Percentiles rank a stretch among this genome's conserved stretches.
Evolutionary conservation across 2,113 vertebrate species (phyloP).

Genomic region (Dendropsophus ebraccatus): DNA sequence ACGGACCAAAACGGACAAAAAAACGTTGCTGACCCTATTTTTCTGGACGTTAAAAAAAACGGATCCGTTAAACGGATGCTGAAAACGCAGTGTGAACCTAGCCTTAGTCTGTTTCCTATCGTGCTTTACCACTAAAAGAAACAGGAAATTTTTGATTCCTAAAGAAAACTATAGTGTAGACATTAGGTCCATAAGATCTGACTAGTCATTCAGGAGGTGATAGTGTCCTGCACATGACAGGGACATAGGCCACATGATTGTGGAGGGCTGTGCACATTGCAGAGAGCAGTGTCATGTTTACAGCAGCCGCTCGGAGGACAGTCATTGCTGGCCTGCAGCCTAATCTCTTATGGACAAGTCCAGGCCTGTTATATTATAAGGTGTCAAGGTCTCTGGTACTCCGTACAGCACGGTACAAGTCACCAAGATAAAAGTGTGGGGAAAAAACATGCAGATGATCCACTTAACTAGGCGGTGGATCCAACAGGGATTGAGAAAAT

Average conservation of each 20-base stretch:
- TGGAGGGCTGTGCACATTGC: background rate
- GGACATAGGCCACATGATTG: background rate
- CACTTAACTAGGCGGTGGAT: no score
- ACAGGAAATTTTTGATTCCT: no score
- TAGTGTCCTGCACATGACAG: background rate
- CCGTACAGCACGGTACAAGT: background rate
- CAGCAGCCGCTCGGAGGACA: background rate
- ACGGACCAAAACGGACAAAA: no score
- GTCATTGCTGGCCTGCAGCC: slow-evolving; percentile 30
- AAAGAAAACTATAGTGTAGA: background rate
- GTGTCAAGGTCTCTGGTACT: background rate
- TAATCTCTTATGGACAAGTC: slow-evolving; percentile 11
- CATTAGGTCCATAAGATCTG: background rate
- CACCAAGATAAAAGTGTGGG: no score
- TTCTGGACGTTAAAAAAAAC: no score
- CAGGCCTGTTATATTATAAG: slow-evolving; percentile 21
- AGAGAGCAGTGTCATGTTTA: background rate
- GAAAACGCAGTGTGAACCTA: no score
- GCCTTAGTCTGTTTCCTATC: no score
- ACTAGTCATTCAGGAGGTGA: background rate
- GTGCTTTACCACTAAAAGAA: no score
- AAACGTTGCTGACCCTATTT: no score
- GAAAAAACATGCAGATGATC: no score
- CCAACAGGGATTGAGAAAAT: no score
- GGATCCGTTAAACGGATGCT: no score